Base-by-base conservation (phyloP, 2,888 invertebrate genomes). In the Eupithecia abbreviata region DNA sequence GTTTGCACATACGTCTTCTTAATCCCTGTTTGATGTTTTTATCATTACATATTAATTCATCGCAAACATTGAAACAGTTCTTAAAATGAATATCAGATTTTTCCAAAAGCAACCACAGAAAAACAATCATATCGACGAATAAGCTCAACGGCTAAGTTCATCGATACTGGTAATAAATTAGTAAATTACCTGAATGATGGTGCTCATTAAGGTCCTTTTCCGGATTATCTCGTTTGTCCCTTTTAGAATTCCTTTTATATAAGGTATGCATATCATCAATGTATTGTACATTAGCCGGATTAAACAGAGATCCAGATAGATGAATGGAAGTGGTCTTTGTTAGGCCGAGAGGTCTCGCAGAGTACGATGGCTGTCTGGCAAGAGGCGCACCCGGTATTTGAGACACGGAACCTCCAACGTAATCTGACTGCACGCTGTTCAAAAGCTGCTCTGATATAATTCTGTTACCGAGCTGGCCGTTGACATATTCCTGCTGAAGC, bases 221-320 rank as follows among this genome's bases (percentile, higher is more conserved):
- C 0, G 94, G 95, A 75, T 95, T 95, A 74, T 95, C 95, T 82
- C 95, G 87, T 80, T 95, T 95, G 72, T 94, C 94, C 5, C 95
- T 89, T 83, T 93, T 94, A 2, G 92, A 91, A 80, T 93, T 88
- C 80, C 96, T 91, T 84, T 95, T 96, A 83, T 92, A 96, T 45
- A 96, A 82, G 77, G 92, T 93, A 83, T 96, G 96, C 0, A 90
- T 85, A 58, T 96, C 95, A 82, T 97, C 96, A 55, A 97, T 94
- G 80, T 96, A 96, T 87, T 96, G 96, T 0, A 96, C 96, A 84
- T 96, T 96, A 4, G 96, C 96, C 43, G 96, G 96, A 84, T 96
- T 96, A 4, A 95, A 85, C 49, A 96, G 88, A 0, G 93, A 93
- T 2, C 94, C 91, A 7, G 95, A 93, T 42, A 95, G 83, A 10